These are phyloP conservation scores for Perizoma affinitatum DNA, from an alignment of 2,888 invertebrate species.

Conservation along the genomic window DNA sequence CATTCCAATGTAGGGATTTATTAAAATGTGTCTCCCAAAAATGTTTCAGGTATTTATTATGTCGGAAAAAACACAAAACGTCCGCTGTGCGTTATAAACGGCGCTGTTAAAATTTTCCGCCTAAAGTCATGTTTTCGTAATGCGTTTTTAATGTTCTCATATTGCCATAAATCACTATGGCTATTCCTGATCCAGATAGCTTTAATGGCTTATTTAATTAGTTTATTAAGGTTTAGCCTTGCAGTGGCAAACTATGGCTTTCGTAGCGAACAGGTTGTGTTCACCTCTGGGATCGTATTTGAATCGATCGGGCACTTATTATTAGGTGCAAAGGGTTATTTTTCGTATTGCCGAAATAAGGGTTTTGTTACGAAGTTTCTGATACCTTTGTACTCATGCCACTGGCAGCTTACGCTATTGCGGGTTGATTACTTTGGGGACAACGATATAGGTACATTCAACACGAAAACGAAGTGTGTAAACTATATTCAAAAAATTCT, in stretches of 20 bases:
- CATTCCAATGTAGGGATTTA: conserved; percentile 22
- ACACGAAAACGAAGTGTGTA: too few relatives aligned
- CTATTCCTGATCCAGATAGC: conserved; percentile 81
- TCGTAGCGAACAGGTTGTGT: too few relatives aligned
- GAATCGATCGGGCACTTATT: too few relatives aligned
- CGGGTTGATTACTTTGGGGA: too few relatives aligned
- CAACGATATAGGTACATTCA: too few relatives aligned
- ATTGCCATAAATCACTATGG: conserved; percentile 82
- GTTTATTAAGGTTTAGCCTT: conserved; percentile 60
- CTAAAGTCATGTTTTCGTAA: conserved; percentile 83
- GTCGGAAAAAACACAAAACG: conserved; percentile 60
- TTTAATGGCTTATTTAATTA: conserved; percentile 83
- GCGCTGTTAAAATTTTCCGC: conserved; percentile 76
- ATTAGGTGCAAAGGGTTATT: too few relatives aligned
- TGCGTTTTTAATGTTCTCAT: conserved; percentile 84
- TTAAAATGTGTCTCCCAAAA: conserved; percentile 34
- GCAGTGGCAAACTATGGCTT: conserved; percentile 34
- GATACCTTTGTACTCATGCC: too few relatives aligned
- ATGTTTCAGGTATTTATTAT: conserved; percentile 43
- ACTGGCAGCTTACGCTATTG: too few relatives aligned
- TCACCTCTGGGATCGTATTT: too few relatives aligned
- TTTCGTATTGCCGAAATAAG: too few relatives aligned
- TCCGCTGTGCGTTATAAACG: conserved; percentile 67
- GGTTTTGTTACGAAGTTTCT: too few relatives aligned
- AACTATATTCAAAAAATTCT: too few relatives aligned